Evolutionary conservation across 2,797 vertebrate genomes (phyloP), one percentile per base, ranked within the genome.

Genomic region (Pogonophryne albipinna): DNA sequence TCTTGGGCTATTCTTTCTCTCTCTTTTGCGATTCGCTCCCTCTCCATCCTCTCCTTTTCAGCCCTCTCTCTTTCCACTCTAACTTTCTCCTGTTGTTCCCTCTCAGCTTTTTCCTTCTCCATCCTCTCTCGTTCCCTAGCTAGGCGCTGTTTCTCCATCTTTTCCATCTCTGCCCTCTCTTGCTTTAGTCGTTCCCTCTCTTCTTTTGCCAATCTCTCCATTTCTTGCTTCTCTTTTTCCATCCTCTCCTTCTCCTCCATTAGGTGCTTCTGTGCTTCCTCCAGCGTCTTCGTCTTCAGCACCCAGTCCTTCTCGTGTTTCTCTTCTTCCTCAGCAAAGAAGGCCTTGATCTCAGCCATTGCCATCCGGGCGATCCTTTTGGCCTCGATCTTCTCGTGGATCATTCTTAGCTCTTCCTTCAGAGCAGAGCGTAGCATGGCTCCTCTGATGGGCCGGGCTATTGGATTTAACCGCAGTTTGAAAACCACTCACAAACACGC

Each of bases 381-480:
- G 53, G 93, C 94, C 79, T 95, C 94, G 72, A 94, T 93, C 91
- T 96, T 97, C 76, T 96, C 95, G 50, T 94, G 95, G 87, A 95
- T 93, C 74, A 92, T 94, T 94, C 95, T 97, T 75, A 95, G 91
- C 34, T 97, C 94, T 50, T 97, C 95, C 89, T 90, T 96, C 69
- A 96, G 80, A 27, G 90, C 92, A 9, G 96, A 94, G 92, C 96
- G 96, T 80, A 96, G 93, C 92, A 88, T 82, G 82, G 76, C 4
- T 15, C 93, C 90, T 67, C 83, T 80, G 44, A 80, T 62, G 1
- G 84, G 85, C 12, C 4, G 84, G 9, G 83, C 94, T 93, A 70
- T 46, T 34, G 55, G 67, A 70, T 58, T 46, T 42, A 79, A 11
- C 20, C 31, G 11, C 50, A 6, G 27, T 1, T n/a, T 16, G 27